Evolutionary conservation across 2,888 invertebrate species (phyloP), one percentile per base, ranked within the genome.

Genomic region (Amaurobius ferox): DNA sequence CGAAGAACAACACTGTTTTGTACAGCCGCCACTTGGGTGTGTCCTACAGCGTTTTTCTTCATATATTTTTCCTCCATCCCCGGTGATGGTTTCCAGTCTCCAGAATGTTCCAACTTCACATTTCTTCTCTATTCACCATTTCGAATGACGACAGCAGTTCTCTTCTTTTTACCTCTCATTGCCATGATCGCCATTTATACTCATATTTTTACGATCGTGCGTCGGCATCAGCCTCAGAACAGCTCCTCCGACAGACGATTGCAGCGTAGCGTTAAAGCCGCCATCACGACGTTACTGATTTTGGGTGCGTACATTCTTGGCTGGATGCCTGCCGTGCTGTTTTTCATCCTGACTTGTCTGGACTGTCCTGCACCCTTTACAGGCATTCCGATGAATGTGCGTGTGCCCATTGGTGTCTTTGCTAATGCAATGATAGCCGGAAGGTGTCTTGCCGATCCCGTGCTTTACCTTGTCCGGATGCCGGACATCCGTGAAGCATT

Each of bases 381-480:
- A 2, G 66, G 86, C 23, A 88, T 90, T 70, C 86, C 88, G 7
- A 26, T 79, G 9, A 66, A 44, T 26, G 72, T 78, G 19, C 80
- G 88, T 7, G 72, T 89, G 0, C 73, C 88, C 0, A 67, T 88
- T 19, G 83, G 87, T 88, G 90, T 91, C 68, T 88, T 91, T 32
- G 91, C 91, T 76, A 94, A 94, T 90, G 91, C 92, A 19, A 92
- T 94, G 73, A 92, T 94, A 66, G 93, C 94, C 66, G 90, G 94
- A 88, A 94, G 94, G 90, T 93, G 94, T 39, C 90, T 94, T 70
- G 92, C 93, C 61, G 94, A 94, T 90, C 94, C 94, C 0, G 93
- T 94, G 87, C 94, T 94, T 73, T 94, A 94, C 90, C 94, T 94
- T 11, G 93, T 93, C 5, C 91, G 94, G 70, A 94, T 94, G 93